phyloP scores from a whole-genome alignment of 1,140 invertebrate genomes.

The Aphaenogaster rudis region DNA sequence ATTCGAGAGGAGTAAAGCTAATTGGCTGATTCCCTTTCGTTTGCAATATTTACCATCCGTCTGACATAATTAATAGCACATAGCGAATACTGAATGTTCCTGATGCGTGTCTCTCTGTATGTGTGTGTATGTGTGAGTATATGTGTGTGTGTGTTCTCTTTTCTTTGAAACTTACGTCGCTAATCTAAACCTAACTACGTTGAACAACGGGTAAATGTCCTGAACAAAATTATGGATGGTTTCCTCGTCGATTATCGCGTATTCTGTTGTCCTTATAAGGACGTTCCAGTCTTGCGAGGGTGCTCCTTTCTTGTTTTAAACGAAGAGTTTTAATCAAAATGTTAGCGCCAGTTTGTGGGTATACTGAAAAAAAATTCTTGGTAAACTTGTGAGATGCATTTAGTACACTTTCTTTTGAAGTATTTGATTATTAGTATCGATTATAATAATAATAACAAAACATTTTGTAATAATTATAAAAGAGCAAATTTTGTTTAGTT shows the following conservation, averaged over 20 bases:
- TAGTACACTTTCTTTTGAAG: too few species aligned
- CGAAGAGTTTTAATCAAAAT: not conserved
- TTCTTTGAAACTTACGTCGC: constrained; percentile 7
- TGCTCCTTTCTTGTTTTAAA: not conserved
- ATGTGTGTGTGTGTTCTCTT: not conserved
- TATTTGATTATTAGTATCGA: too few species aligned
- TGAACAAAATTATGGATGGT: constrained; percentile 15
- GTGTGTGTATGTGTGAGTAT: not conserved
- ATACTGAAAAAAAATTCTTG: too few species aligned
- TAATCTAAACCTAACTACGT: constrained; percentile 33
- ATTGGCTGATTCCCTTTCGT: constrained; percentile 35
- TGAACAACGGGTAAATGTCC: not conserved
- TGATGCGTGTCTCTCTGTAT: not conserved
- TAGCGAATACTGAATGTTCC: constrained; percentile 36
- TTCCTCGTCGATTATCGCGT: not conserved
- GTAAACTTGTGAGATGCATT: too few species aligned
- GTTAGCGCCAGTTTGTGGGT: too few species aligned
- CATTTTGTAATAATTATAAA: too few species aligned
- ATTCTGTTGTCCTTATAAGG: not conserved
- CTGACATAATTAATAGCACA: constrained; percentile 31
- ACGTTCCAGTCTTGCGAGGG: not conserved
- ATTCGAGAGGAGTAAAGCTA: constrained; percentile 45
- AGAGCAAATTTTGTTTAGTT: too few species aligned
- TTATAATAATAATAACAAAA: too few species aligned
- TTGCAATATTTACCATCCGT: constrained; percentile 13